Conservation (phyloP, 2,113 vertebrate genomes). For the Saimiri boliviensis region DNA sequence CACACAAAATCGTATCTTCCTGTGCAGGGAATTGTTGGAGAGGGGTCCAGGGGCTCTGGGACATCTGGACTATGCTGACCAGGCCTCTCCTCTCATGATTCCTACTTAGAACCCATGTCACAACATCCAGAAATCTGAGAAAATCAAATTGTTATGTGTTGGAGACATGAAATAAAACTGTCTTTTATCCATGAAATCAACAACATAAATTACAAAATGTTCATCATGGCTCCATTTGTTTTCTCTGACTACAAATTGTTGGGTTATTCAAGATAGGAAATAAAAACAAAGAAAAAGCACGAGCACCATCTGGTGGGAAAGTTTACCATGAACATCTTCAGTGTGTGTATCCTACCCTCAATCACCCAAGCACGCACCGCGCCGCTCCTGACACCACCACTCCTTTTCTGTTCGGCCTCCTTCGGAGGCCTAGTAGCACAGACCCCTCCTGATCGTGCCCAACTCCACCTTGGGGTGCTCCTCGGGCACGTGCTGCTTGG, state of each 20-base stretch:
- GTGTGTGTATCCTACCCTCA: too few species aligned
- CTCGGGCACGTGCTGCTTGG: conserved; percentile 98
- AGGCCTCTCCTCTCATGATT: not conserved
- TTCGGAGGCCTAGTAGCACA: too few species aligned
- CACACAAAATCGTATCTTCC: not conserved
- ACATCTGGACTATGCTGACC: not conserved
- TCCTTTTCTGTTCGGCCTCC: accelerated
- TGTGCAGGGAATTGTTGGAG: not conserved
- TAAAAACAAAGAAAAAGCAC: not conserved
- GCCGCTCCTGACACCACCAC: accelerated
- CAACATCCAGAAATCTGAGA: not conserved
- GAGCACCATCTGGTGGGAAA: not conserved
- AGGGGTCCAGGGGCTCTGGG: not conserved
- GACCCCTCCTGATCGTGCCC: accelerated
- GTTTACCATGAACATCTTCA: not conserved
- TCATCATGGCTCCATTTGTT: not conserved
- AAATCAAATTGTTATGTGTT: not conserved
- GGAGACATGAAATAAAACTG: not conserved
- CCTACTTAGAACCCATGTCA: not conserved
- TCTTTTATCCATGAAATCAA: not conserved
- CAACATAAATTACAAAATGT: not conserved
- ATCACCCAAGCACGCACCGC: not conserved
- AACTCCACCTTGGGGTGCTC: conserved; percentile 94
- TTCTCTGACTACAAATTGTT: not conserved
- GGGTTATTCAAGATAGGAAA: not conserved